Percentiles rank a stretch among this genome's conserved stretches.
These are phyloP conservation scores for Ectobius pallidus DNA, from an alignment of 2,888 invertebrate genomes.

Conservation along the genomic window DNA sequence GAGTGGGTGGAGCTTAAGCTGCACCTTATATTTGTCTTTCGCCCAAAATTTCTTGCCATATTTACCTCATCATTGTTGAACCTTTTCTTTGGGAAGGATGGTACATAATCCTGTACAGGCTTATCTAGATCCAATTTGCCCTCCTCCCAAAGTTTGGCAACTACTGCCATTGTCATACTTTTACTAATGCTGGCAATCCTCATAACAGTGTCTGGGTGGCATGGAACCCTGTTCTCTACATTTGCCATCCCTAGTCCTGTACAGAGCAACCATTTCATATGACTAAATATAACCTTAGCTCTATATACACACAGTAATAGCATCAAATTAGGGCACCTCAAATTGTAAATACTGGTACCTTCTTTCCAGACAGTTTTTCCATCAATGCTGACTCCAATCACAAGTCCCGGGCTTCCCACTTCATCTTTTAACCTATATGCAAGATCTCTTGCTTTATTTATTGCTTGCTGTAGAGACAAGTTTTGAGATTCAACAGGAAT, in stretches of 20 bases:
- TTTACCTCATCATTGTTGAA: constrained; percentile 56
- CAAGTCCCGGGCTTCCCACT: constrained; percentile 54
- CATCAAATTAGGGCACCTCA: too few relatives aligned
- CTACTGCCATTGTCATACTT: constrained; percentile 59
- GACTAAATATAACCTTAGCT: too few relatives aligned
- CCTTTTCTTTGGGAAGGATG: constrained; percentile 58
- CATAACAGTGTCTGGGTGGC: constrained; percentile 57
- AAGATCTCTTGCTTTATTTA: constrained; percentile 18
- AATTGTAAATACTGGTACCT: too few relatives aligned
- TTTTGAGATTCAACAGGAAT: background rate
- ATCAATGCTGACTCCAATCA: constrained; percentile 56
- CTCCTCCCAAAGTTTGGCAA: constrained; percentile 58
- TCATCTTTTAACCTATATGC: constrained; percentile 38
- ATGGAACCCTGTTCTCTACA: constrained; percentile 58
- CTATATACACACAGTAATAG: too few relatives aligned
- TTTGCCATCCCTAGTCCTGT: constrained; percentile 61
- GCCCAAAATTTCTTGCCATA: too few relatives aligned
- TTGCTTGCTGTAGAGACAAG: background rate
- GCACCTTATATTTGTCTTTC: too few relatives aligned
- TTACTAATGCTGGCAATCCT: constrained; percentile 67
- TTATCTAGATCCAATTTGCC: constrained; percentile 60
- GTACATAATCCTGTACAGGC: constrained; percentile 59
- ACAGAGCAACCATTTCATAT: too few relatives aligned
- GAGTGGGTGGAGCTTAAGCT: too few relatives aligned
- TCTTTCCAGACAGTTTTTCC: constrained; percentile 57